Base-by-base conservation (phyloP, 2,888 invertebrate genomes). In the Pherbina coryleti region DNA sequence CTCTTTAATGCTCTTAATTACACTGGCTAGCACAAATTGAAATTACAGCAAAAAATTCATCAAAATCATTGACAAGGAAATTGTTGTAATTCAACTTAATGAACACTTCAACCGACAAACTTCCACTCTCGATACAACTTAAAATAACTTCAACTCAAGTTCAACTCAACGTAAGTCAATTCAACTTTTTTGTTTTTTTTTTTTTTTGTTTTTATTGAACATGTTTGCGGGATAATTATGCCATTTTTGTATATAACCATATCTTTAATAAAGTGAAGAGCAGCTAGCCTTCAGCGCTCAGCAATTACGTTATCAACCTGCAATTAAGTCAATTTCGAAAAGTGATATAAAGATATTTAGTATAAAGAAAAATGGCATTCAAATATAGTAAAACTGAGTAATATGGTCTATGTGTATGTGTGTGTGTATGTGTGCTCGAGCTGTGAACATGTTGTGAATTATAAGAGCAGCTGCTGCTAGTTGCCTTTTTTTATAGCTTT, bases 361-460 rank as follows among this genome's bases (percentile, higher is more conserved):
- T 19, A 22, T 11, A 11, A 60, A 9, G 17, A 60, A 60, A 60
- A 22, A 60, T 55, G 22, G 17, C 25, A 28, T 25, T 22, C 1
- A 25, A 11, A 60, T 25, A 28, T 28, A 22, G 22, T 22, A 11
- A 28, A 8, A 25, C 14, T 22, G 7, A 60, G 28, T 11, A 17
- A 28, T 60, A 60, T 28, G n/a, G 11, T 17, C 19, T 57, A 57
- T n/a, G n/a, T n/a, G n/a, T n/a, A n/a, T n/a, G n/a, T n/a, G n/a
- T n/a, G n/a, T n/a, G n/a, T n/a, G n/a, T n/a, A n/a, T n/a, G n/a
- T n/a, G 60, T 7, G 67, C 49, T 22, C 7, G 14, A 28, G 8
- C 53, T 22, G n/a, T 69, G 28, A 69, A 51, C 53, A 69, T 53
- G 69, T 31, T 69, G 17, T 5, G 69, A 69, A 69, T 51, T 51